Conservation (phyloP, 2,797 vertebrate genomes). For the Bufotes viridis region DNA sequence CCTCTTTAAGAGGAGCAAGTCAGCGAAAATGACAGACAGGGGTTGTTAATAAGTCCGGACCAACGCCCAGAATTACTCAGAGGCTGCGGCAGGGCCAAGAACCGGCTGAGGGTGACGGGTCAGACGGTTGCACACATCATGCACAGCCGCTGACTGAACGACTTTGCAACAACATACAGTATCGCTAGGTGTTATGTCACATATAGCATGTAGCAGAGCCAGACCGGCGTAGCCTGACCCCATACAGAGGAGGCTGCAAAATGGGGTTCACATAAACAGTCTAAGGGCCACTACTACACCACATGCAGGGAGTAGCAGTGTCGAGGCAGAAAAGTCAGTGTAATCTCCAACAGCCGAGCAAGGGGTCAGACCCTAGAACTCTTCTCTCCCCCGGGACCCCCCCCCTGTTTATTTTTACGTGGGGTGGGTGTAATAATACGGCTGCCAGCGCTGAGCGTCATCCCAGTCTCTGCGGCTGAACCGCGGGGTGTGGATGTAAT, state of each 20-base stretch:
- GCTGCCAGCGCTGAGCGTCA: slow-evolving; percentile 44
- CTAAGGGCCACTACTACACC: slow-evolving; percentile 15
- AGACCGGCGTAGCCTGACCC: neutral
- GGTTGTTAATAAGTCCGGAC: neutral
- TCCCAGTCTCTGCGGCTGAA: slow-evolving; percentile 49
- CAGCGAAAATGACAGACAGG: neutral
- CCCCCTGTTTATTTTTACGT: slow-evolving; percentile 45
- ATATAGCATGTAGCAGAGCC: neutral
- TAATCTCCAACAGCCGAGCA: slow-evolving; percentile 13
- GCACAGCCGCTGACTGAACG: neutral
- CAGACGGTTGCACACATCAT: neutral
- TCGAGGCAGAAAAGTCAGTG: neutral
- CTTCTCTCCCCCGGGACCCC: slow-evolving; percentile 30
- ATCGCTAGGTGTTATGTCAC: neutral
- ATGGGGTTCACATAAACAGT: slow-evolving; percentile 6
- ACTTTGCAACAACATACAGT: neutral
- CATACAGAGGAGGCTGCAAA: neutral
- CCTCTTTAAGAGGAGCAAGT: neutral
- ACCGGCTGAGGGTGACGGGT: neutral
- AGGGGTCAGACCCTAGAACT: slow-evolving; percentile 37
- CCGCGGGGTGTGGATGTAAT: slow-evolving; percentile 38
- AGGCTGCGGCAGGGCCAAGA: slow-evolving; percentile 4
- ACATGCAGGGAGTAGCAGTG: neutral
- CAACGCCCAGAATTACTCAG: slow-evolving; percentile 34
- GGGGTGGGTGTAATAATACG: slow-evolving; percentile 32